Evolutionary conservation across 2,113 vertebrate species (phyloP).

Genomic region (Hemicordylus capensis): DNA sequence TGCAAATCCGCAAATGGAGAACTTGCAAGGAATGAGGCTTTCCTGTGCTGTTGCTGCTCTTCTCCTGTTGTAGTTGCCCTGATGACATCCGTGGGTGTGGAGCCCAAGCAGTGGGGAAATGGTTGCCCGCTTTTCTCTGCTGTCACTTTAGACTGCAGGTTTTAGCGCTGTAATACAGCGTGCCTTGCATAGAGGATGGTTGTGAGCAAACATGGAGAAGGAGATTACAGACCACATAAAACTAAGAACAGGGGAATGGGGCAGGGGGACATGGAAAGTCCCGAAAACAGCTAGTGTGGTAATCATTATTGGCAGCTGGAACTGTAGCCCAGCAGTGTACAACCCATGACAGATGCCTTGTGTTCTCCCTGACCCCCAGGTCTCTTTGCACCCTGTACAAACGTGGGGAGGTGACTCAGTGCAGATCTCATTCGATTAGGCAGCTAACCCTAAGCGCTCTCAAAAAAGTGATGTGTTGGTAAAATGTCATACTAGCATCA

Average conservation of each 20-base stretch:
- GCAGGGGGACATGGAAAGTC: rapidly evolving
- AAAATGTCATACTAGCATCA: no score
- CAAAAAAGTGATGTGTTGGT: no score
- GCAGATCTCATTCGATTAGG: no score
- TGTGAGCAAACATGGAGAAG: not conserved
- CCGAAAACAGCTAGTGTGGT: rapidly evolving
- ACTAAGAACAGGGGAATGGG: not conserved
- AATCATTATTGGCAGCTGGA: not conserved
- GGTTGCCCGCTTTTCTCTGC: not conserved
- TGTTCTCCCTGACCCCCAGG: no score
- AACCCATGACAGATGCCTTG: not conserved
- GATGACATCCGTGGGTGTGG: not conserved
- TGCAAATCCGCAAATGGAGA: no score
- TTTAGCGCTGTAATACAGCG: not conserved
- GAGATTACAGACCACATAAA: rapidly evolving
- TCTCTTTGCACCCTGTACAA: no score
- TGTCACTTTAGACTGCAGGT: not conserved
- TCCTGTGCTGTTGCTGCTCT: not conserved
- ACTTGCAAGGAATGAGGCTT: no score
- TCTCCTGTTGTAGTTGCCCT: not conserved
- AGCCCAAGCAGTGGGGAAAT: not conserved
- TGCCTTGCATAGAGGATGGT: not conserved
- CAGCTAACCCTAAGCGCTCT: no score
- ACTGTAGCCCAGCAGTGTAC: not conserved
- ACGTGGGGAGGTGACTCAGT: no score